phyloP scores from a whole-genome alignment of 2,797 vertebrate genomes.

The Lagodon rhomboides region DNA sequence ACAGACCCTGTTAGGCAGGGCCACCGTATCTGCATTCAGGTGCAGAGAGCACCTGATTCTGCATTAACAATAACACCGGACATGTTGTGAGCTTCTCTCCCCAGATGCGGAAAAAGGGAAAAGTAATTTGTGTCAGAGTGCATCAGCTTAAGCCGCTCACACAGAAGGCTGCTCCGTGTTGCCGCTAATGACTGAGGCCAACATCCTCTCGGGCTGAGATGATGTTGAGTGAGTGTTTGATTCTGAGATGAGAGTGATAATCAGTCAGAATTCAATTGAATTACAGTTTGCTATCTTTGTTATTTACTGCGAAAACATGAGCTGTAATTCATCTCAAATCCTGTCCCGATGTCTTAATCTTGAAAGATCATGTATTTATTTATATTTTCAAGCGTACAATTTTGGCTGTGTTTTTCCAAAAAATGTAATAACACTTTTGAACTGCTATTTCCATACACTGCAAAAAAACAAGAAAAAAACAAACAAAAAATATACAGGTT shows the following conservation, averaged over 20 bases:
- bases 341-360: not conserved
- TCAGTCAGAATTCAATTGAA: not conserved
- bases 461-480: too few relatives aligned
- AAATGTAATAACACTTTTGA: not conserved
- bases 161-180: conserved; percentile 6
- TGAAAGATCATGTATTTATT: not conserved
- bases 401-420: not conserved
- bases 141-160: conserved; percentile 2
- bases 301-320: conserved; percentile 12
- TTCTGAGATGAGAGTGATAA: conserved; percentile 13
- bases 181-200: conserved; percentile 17
- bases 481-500: not conserved
- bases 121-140: conserved; percentile 15
- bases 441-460: not conserved
- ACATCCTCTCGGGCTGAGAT: conserved; percentile 11
- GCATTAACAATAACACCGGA: conserved; percentile 9
- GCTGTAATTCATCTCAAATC: conserved; percentile 12
- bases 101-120: conserved; percentile 9
- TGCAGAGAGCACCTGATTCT: conserved; percentile 25
- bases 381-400: too few relatives aligned
- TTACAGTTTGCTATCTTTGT: not conserved
- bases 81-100: conserved; percentile 17
- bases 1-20: not conserved
- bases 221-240: conserved; percentile 20
- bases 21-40: conserved; percentile 8